These are phyloP conservation scores for Callorhinus ursinus DNA, from an alignment of 2,113 vertebrate species.

Conservation along the genomic window DNA sequence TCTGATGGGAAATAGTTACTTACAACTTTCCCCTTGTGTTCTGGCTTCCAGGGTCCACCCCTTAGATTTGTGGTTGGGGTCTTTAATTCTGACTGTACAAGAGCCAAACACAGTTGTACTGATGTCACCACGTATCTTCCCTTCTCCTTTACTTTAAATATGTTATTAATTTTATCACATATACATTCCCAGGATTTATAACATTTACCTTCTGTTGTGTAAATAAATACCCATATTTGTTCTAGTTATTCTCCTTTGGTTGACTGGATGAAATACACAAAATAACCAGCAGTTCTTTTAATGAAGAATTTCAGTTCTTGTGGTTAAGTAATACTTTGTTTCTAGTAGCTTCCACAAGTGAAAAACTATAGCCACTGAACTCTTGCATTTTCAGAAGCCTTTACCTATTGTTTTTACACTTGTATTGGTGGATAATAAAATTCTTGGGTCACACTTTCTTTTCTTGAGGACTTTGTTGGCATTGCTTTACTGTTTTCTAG, in stretches of 20 bases:
- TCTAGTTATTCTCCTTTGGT: constrained; percentile 12
- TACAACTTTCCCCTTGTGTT: too few relatives aligned
- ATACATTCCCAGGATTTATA: neutral
- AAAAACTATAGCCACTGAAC: neutral
- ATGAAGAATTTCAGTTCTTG: neutral
- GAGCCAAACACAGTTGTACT: neutral
- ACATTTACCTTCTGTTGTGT: neutral
- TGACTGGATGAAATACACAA: neutral
- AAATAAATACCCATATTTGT: neutral
- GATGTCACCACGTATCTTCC: neutral
- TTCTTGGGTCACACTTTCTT: neutral
- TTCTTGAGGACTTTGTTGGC: neutral
- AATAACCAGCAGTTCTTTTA: neutral
- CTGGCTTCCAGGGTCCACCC: neutral
- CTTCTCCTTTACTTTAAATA: neutral
- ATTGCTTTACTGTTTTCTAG: neutral
- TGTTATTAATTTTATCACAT: neutral
- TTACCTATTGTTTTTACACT: neutral
- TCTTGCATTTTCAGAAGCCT: neutral
- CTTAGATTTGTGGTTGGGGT: neutral
- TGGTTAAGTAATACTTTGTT: neutral
- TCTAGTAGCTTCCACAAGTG: neutral
- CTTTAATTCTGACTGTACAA: neutral
- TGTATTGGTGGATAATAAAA: neutral
- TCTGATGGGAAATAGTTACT: neutral